Conservation (phyloP, 2,888 invertebrate species). For the Matsumyia berberina region DNA sequence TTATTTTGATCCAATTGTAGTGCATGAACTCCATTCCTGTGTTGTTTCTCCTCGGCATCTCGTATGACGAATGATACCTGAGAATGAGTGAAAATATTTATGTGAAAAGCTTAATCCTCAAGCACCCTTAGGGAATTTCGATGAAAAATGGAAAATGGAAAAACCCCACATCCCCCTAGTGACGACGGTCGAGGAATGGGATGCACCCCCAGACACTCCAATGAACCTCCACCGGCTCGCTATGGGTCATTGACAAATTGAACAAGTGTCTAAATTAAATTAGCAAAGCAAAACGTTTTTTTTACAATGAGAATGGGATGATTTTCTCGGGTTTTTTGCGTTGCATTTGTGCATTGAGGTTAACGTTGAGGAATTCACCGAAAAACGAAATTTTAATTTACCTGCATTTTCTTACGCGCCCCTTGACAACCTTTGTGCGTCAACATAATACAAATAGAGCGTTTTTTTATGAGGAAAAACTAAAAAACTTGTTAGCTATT, state of each 20-base stretch:
- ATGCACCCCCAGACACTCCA: slow-evolving; percentile 5
- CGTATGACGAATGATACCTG: slow-evolving; percentile 99
- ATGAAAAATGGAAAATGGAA: not conserved
- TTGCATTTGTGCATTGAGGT: slow-evolving; percentile 52
- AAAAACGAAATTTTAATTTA: slow-evolving; percentile 76
- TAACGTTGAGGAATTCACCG: slow-evolving; percentile 41
- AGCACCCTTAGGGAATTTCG: not conserved
- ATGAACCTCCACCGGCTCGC: not conserved
- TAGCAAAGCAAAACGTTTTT: not conserved
- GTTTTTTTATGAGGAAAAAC: slow-evolving; percentile 77
- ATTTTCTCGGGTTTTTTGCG: slow-evolving; percentile 21
- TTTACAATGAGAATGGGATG: not conserved
- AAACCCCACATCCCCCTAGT: not conserved
- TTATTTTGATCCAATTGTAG: slow-evolving; percentile 95
- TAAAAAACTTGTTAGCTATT: slow-evolving; percentile 71
- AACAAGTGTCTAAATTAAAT: slow-evolving; percentile 37
- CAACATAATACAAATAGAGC: slow-evolving; percentile 82
- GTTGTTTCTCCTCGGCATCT: slow-evolving; percentile 96
- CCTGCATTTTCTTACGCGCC: slow-evolving; percentile 86
- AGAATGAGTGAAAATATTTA: slow-evolving; percentile 11
- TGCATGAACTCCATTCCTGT: slow-evolving; percentile 98
- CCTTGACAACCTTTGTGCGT: slow-evolving; percentile 84
- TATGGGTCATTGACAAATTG: slow-evolving; percentile 5
- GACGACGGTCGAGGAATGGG: not conserved
- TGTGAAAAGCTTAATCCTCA: not conserved